These are phyloP conservation scores for Drosophila lowei DNA, from an alignment of 1,140 invertebrate species.

Conservation along the genomic window DNA sequence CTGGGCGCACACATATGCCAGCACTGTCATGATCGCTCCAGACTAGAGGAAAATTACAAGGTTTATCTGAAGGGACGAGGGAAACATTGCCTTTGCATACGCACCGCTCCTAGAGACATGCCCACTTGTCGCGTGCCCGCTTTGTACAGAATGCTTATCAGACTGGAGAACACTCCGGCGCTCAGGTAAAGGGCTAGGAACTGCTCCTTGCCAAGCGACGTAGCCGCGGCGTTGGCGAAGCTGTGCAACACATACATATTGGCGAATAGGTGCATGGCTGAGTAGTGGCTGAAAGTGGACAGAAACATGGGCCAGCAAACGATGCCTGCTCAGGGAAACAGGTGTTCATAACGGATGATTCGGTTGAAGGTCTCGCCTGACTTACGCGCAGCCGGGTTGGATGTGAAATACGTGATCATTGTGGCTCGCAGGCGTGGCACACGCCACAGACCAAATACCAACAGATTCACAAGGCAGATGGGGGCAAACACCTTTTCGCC, in stretches of 20 bases:
- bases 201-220: constrained; percentile 95
- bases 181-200: constrained; percentile 95
- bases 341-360: neutral
- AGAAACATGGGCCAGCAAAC: constrained; percentile 94
- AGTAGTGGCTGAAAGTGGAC: constrained; percentile 97
- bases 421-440: constrained; percentile 88
- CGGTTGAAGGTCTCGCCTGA: constrained; percentile 20
- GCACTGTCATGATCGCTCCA: constrained; percentile 95
- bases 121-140: constrained; percentile 86
- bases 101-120: constrained; percentile 95
- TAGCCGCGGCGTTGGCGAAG: constrained; percentile 88
- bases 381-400: constrained; percentile 90
- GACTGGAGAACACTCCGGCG: constrained; percentile 93
- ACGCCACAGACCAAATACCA: constrained; percentile 93
- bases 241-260: constrained; percentile 99
- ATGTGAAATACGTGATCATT: constrained; percentile 94
- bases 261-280: constrained; percentile 91
- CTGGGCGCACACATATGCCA: constrained; percentile 93
- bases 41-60: constrained; percentile 87
- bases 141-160: constrained; percentile 93
- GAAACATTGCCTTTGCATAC: constrained; percentile 67
- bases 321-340: constrained; percentile 84
- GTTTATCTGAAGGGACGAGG: neutral
- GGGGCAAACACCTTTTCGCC: constrained; percentile 92
- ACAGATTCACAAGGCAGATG: constrained; percentile 90